Evolutionary conservation across 2,113 vertebrate genomes (phyloP).

Genomic region (Sardina pilchardus): DNA sequence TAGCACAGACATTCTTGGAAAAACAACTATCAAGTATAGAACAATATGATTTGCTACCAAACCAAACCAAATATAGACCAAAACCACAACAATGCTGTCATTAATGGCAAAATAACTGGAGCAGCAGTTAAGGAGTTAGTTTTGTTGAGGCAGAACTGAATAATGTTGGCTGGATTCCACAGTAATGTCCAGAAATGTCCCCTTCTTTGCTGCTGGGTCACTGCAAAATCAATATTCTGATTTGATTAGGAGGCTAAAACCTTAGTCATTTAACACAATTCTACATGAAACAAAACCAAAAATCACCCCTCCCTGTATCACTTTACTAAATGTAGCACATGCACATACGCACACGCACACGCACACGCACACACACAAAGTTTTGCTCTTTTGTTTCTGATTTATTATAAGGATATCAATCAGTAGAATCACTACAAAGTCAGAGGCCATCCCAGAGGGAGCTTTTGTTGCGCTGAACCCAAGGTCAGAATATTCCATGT

Average conservation of each 20-base stretch:
- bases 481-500: constrained; percentile 67
- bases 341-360: neutral
- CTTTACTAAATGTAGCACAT: neutral
- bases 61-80: neutral
- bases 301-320: neutral
- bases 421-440: constrained; percentile 5
- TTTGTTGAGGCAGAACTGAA: neutral
- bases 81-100: neutral
- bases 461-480: constrained; percentile 59
- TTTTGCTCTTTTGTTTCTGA: constrained; percentile 25
- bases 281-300: neutral
- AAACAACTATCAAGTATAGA: neutral
- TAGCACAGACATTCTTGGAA: too few species aligned
- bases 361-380: neutral
- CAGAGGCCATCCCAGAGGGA: constrained; percentile 53
- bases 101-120: neutral
- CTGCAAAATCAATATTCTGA: neutral
- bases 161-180: neutral
- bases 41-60: neutral
- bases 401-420: constrained; percentile 32
- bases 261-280: neutral
- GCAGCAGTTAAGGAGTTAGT: neutral
- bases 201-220: neutral
- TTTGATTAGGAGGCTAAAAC: neutral
- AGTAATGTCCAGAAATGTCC: neutral